phyloP scores from a whole-genome alignment of 2,888 invertebrate species.

The Bibio marci region DNA sequence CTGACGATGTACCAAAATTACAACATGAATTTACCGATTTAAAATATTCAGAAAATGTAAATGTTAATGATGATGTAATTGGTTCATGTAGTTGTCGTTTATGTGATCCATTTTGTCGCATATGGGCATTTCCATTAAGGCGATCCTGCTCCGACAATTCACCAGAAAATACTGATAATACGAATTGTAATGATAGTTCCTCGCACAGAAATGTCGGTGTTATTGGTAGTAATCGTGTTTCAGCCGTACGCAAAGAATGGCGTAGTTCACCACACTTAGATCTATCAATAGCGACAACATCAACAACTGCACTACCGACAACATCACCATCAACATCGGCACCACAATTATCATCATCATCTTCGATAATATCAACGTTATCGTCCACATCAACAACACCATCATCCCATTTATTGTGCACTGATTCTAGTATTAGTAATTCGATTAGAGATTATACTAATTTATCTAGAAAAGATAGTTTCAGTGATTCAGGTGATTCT shows the following conservation, averaged over 20 bases:
- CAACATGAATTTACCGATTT: constrained; percentile 2
- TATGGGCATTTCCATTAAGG: constrained; percentile 28
- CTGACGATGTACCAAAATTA: neutral
- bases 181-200: constrained; percentile 9
- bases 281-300: neutral
- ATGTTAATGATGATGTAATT: neutral
- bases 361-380: too few relatives aligned
- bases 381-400: neutral
- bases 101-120: constrained; percentile 26
- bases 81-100: constrained; percentile 15
- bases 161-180: constrained; percentile 4
- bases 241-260: constrained; percentile 13
- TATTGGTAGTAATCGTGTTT: constrained; percentile 13
- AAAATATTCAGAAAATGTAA: neutral
- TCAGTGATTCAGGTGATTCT: constrained; percentile 20
- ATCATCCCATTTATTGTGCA: neutral
- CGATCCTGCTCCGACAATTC: constrained; percentile 27
- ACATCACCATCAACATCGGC: neutral
- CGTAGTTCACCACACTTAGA: constrained; percentile 13
- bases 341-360: too few relatives aligned
- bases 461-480: constrained; percentile 11
- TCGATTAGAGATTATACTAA: neutral
- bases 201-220: constrained; percentile 14
- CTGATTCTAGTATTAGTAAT: neutral
- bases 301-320: neutral